Conservation (phyloP, 2,888 invertebrate genomes). For the Philonicus albiceps region DNA sequence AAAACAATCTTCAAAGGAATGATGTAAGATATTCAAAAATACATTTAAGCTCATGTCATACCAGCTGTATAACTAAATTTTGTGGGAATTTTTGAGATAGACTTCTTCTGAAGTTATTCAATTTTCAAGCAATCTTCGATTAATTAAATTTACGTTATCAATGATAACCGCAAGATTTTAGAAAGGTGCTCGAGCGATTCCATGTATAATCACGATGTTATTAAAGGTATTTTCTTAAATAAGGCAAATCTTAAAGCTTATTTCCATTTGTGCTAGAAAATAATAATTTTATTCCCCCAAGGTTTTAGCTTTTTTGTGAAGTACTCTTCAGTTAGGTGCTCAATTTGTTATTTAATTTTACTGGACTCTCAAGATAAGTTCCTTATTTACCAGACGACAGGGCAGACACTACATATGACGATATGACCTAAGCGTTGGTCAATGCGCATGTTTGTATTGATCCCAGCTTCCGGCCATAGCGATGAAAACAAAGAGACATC, state of each 20-base stretch:
- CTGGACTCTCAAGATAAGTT: not conserved
- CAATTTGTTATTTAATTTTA: not conserved
- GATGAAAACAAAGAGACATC: constrained; percentile 17
- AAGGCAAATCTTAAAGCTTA: not conserved
- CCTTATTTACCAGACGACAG: not conserved
- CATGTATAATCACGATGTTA: not conserved
- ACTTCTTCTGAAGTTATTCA: not conserved
- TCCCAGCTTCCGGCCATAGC: constrained; percentile 27
- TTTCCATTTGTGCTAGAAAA: not conserved
- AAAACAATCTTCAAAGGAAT: not conserved
- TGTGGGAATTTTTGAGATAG: not conserved
- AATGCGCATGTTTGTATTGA: constrained; percentile 13
- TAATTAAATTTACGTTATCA: not conserved
- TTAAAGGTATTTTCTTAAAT: not conserved
- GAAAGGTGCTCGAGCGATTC: not conserved
- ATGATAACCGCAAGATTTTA: not conserved
- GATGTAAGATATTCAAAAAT: not conserved
- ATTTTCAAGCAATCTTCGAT: not conserved
- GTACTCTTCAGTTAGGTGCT: not conserved
- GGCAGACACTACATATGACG: not conserved
- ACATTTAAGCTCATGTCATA: not conserved
- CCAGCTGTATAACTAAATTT: not conserved
- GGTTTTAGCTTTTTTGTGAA: not conserved
- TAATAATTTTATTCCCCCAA: not conserved
- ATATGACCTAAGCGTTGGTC: not conserved